Base-by-base conservation (phyloP, 2,797 vertebrate species). In the Mareca strepera region DNA sequence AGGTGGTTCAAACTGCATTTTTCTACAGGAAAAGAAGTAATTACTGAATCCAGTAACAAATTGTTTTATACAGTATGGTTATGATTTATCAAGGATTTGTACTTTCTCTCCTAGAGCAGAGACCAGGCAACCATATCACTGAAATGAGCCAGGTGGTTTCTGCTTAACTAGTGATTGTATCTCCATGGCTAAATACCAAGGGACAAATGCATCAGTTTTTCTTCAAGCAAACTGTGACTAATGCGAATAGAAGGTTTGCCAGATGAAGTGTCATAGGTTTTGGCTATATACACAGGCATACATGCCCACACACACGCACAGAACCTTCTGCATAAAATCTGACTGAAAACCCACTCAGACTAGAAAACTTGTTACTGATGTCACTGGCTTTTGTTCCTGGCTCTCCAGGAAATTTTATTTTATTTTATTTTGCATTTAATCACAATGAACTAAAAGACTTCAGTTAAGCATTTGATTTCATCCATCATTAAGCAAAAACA, bases 401-500 rank as follows among this genome's bases (percentile, higher is more conserved):
- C 2, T 75, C 8, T 81, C 16, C 31, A 84, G 48, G 15, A 76
- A 55, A 17, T 7, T 50, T 26, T 50, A 50, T 50, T 50, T 48
- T 48, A 48, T 48, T 48, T 48, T 48, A 48, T 48, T 50, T 50
- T 50, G 48, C 7, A 55, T 88, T 82, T 41, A 92, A 52, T 84
- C 5, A 3, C 12, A 41, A 8, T 15, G 29, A 90, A 73, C 7
- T 17, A 52, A 81, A 84, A 66, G 1, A 63, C 37, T 69, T 88
- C 22, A 55, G 16, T 58, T 59, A 78, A 79, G 15, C 12, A 53
- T 79, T 76, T 78, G 26, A 33, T 82, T 76, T 75, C 17, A 69
- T 73, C 17, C 17, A 44, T 48, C 0, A 0, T 6, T 25, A 44
- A 62, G 35, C 3, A 73, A 66, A 84, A 75, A 11, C 12, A n/a